Base-by-base conservation (phyloP, 2,888 invertebrate species). In the Electrophaes corylata region DNA sequence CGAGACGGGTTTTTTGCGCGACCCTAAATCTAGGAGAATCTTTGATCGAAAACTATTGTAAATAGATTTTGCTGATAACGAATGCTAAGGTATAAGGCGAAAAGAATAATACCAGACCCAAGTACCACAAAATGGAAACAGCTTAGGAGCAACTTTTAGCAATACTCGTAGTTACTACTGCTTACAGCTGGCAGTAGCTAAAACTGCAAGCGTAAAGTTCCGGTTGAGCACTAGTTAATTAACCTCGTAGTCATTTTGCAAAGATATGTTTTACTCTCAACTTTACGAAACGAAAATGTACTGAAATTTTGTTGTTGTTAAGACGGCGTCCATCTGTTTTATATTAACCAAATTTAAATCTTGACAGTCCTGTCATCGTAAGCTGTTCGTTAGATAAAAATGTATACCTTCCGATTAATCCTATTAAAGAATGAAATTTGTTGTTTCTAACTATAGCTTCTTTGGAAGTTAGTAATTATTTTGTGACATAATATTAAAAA, bases 221-320 rank as follows among this genome's bases (percentile, higher is more conserved):
- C 6, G 18, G 49, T n/a, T 48, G 11, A 53, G 8, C 45, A 49
- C 53, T 53, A 58, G 53, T 84, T 88, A 84, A 91, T 89, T 88
- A 88, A 87, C 88, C 85, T 83, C 81, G 79, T 76, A 73, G 85
- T 89, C 88, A 90, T 90, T 90, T 87, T 88, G 78, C 78, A 75
- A 79, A 87, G 88, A 86, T 88, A 87, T 85, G 82, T 81, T 84
- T 83, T 83, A 83, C 83, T 83, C 87, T 68, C 77, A 84, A 79
- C 81, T 85, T 84, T 83, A 83, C 79, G 83, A 82, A 85, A 26
- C 81, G 86, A 89, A 88, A 89, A 26, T 26, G 10, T 26, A 10
- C 26, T 26, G 1, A 26, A 3, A 26, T 10, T 26, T 10, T 10
- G 77, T 78, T 78, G 79, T 85, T 85, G 83, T 82, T 73, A 80